phyloP scores from a whole-genome alignment of 2,888 invertebrate genomes.

The Caenorhabditis becei region DNA sequence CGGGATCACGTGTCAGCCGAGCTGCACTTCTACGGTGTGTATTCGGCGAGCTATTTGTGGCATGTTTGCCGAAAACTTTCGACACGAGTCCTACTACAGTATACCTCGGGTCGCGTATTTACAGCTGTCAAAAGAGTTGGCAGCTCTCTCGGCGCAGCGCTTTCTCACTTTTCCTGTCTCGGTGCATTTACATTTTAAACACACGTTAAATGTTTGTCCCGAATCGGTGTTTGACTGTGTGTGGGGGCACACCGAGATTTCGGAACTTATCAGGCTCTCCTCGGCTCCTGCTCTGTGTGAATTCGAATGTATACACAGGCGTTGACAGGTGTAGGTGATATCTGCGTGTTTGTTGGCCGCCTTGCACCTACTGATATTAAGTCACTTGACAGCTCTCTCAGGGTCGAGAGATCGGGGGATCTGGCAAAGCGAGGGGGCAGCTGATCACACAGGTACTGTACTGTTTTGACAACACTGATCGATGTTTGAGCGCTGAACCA shows the following conservation, averaged over 20 bases:
- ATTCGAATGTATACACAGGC: conserved; percentile 59
- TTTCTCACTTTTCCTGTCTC: conserved; percentile 14
- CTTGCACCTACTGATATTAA: conserved; percentile 13
- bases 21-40: conserved; percentile 20
- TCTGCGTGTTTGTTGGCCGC: conserved; percentile 34
- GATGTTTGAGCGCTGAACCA: neutral
- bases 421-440: neutral
- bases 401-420: neutral
- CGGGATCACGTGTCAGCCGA: conserved; percentile 40
- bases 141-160: conserved; percentile 12
- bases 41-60: conserved; percentile 23
- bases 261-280: conserved; percentile 58
- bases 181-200: conserved; percentile 56
- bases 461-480: neutral
- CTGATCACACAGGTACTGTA: conserved; percentile 2
- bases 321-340: conserved; percentile 53
- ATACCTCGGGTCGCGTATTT: conserved; percentile 23
- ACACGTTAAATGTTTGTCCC: conserved; percentile 53
- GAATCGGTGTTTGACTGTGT: conserved; percentile 32
- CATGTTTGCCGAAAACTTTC: conserved; percentile 45
- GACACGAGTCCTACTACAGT: conserved; percentile 38
- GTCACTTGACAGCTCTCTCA: neutral
- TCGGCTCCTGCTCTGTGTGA: conserved; percentile 36
- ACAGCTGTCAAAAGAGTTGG: conserved; percentile 59
- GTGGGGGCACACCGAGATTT: conserved; percentile 15